Conservation (phyloP, 2,797 vertebrate genomes). For the Artibeus jamaicensis region DNA sequence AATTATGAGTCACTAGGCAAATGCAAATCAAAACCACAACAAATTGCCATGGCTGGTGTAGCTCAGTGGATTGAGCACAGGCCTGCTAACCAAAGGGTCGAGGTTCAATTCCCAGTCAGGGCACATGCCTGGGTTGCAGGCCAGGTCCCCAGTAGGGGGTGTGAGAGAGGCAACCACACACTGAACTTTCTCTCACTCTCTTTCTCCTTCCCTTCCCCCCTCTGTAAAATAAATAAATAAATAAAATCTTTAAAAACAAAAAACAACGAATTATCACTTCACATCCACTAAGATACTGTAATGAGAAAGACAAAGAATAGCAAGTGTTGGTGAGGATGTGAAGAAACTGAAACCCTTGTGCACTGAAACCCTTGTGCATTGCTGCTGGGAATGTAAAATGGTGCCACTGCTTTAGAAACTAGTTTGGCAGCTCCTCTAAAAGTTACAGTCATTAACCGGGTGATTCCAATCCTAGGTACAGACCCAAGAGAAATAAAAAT, state of each 20-base stretch:
- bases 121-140: too few relatives aligned
- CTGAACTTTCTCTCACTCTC: too few relatives aligned
- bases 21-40: slow-evolving; percentile 50
- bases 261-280: background rate
- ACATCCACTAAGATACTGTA: background rate
- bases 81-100: too few relatives aligned
- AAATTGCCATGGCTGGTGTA: background rate
- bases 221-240: too few relatives aligned
- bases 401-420: background rate
- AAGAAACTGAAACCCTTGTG: background rate
- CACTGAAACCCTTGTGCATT: background rate
- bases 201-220: too few relatives aligned
- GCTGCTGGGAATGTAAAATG: background rate
- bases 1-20: slow-evolving; percentile 2
- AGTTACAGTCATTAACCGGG: background rate
- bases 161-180: too few relatives aligned
- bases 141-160: too few relatives aligned
- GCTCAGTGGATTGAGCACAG: too few relatives aligned
- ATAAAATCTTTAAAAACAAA: too few relatives aligned
- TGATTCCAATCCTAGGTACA: background rate
- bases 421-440: slow-evolving; percentile 6
- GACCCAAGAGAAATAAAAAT: background rate
- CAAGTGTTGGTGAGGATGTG: background rate
- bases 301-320: background rate
- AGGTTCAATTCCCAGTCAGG: too few relatives aligned